Evolutionary conservation across 2,797 vertebrate species (phyloP), one percentile per base, ranked within the genome.

Genomic region (Lagorchestes hirsutus): DNA sequence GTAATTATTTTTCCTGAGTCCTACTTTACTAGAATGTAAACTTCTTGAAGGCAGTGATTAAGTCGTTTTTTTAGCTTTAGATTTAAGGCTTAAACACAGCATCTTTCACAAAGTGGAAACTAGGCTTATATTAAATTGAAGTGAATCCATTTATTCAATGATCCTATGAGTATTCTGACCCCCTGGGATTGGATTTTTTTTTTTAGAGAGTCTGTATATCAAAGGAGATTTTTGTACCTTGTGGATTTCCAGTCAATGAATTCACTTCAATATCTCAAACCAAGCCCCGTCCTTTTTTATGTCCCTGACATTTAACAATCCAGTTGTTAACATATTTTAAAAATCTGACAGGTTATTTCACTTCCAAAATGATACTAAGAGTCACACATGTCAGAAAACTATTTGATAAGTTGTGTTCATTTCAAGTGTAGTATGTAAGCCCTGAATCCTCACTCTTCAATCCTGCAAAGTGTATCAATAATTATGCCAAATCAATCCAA

Each of bases 401-500:
- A 97, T 95, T 97, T 97, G 95, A 97, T 98, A 96, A 97, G 97
- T 90, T 97, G 92, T 95, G 67, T 55, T 98, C 62, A 11, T 96
- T 98, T 98, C 97, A 96, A 94, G 58, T 98, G 96, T 96, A 92
- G 92, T 95, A 97, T 91, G 58, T 96, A 96, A 98, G 93, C 28
- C 92, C 98, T 97, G 55, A 98, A 96, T 98, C 94, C 97, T 98
- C 94, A 96, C 96, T 98, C 96, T 98, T 97, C 74, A 96, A 97
- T 93, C 24, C 74, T 97, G 34, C 97, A 96, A 97, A 98, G 98
- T 96, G 91, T 95, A 98, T 98, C 98, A 96, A 95, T 98, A 98
- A 98, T 98, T 98, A 97, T 96, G 98, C 98, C 97, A 98, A 98
- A 97, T 97, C 95, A 96, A 95, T 98, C 97, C 98, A 97, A 98